Conservation (phyloP, 2,888 invertebrate genomes). For the Doris montereyensis region DNA sequence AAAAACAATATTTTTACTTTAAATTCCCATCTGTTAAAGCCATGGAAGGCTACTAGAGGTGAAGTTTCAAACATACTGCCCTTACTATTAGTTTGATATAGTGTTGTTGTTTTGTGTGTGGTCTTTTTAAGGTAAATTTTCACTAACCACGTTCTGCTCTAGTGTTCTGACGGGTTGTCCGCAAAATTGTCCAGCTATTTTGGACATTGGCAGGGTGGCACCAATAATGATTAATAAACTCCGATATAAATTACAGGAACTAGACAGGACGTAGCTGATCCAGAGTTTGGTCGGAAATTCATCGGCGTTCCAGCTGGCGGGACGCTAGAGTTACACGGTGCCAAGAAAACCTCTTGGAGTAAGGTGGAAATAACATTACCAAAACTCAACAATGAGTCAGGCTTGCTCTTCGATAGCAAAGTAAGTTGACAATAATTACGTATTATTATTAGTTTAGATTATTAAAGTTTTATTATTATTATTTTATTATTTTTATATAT, state of each 20-base stretch:
- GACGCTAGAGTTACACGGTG: constrained; percentile 55
- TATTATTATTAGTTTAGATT: neutral
- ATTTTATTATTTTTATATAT: neutral
- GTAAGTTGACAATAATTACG: neutral
- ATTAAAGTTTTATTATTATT: neutral
- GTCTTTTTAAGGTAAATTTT: too few species aligned
- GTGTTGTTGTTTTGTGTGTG: too few species aligned
- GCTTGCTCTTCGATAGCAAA: constrained; percentile 4
- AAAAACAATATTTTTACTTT: too few species aligned
- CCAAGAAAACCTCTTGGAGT: constrained; percentile 56
- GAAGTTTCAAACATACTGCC: too few species aligned
- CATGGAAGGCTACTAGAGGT: too few species aligned
- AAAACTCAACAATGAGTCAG: neutral
- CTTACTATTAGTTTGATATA: too few species aligned
- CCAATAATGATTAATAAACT: too few species aligned
- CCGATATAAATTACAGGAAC: constrained; percentile 35
- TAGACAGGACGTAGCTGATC: constrained; percentile 32
- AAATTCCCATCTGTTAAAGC: too few species aligned
- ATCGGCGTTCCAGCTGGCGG: constrained; percentile 56
- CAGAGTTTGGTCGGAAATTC: constrained; percentile 54
- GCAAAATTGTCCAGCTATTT: too few species aligned
- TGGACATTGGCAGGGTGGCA: too few species aligned
- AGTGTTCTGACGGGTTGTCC: too few species aligned
- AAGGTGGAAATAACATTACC: constrained; percentile 47
- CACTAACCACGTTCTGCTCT: too few species aligned